Percentiles rank a stretch among this genome's conserved stretches.
Evolutionary conservation across 1,140 invertebrate species (phyloP).

Genomic region (Drosophila serrata): DNA sequence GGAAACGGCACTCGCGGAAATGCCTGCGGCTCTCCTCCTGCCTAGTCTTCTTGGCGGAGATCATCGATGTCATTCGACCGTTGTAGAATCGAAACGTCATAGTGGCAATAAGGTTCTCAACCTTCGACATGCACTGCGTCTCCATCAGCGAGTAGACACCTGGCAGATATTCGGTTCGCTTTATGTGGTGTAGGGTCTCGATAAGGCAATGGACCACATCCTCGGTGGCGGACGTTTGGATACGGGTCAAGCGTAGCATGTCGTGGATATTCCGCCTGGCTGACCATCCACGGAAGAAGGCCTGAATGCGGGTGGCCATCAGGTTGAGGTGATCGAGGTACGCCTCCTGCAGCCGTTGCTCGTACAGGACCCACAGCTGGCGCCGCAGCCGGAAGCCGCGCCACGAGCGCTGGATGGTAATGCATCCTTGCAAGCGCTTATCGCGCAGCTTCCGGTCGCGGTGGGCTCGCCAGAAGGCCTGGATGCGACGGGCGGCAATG

Average conservation of each 20-base stretch:
- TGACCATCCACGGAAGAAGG: slow-evolving; percentile 55
- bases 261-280: slow-evolving; percentile 58
- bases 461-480: slow-evolving; percentile 37
- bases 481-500: slow-evolving; percentile 58
- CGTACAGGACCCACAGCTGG: not conserved
- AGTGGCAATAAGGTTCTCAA: slow-evolving; percentile 45
- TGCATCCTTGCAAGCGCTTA: slow-evolving; percentile 21
- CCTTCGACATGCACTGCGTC: slow-evolving; percentile 33
- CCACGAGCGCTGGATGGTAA: slow-evolving; percentile 66
- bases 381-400: slow-evolving; percentile 45
- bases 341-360: slow-evolving; percentile 37
- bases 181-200: slow-evolving; percentile 50
- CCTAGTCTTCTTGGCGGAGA: not conserved
- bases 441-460: not conserved
- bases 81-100: slow-evolving; percentile 58
- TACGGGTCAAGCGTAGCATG: slow-evolving; percentile 25
- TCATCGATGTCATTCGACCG: slow-evolving; percentile 12
- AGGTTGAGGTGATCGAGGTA: slow-evolving; percentile 21
- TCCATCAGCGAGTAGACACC: slow-evolving; percentile 58
- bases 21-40: not conserved
- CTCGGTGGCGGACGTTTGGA: slow-evolving; percentile 56
- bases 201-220: slow-evolving; percentile 59
- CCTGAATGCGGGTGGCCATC: slow-evolving; percentile 57
- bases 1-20: not conserved
- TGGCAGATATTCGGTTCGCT: slow-evolving; percentile 45